Evolutionary conservation across 2,888 invertebrate genomes (phyloP).

Genomic region (Diaprepes abbreviatus): DNA sequence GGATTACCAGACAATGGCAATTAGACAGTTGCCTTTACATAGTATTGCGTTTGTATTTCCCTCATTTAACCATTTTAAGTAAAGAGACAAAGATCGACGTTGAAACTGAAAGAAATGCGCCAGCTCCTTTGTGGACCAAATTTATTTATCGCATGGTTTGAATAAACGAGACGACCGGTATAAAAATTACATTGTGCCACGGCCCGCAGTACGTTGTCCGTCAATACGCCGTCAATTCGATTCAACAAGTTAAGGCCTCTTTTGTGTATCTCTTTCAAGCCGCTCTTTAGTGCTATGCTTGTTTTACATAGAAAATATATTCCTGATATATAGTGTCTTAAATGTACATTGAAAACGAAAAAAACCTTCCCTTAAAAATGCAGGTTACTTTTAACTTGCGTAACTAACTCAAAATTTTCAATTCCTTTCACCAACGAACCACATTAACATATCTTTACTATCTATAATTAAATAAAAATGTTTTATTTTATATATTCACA

Average conservation of each 20-base stretch:
- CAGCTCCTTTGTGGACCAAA: conserved; percentile 56
- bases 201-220: conserved; percentile 43
- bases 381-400: no score
- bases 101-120: conserved; percentile 49
- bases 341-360: no score
- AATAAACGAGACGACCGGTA: conserved; percentile 56
- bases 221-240: conserved; percentile 49
- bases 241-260: conserved; percentile 45
- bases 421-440: no score
- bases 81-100: conserved; percentile 45
- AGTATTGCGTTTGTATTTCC: conserved; percentile 20
- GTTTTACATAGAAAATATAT: conserved; percentile 39
- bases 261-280: conserved; percentile 30
- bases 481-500: no score
- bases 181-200: conserved; percentile 55
- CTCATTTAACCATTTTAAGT: conserved; percentile 38
- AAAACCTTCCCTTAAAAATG: no score
- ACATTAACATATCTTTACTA: no score
- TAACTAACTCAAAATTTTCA: no score
- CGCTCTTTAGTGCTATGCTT: conserved; percentile 37
- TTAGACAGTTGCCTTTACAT: conserved; percentile 34
- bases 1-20: conserved; percentile 30
- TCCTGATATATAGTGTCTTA: no score
- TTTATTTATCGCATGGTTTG: conserved; percentile 58
- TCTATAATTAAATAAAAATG: no score